A percentile compares a stretch with the other conserved stretches of the same genome.
Conservation (phyloP, 2,797 vertebrate species). For the Aulostomus chinensis region DNA sequence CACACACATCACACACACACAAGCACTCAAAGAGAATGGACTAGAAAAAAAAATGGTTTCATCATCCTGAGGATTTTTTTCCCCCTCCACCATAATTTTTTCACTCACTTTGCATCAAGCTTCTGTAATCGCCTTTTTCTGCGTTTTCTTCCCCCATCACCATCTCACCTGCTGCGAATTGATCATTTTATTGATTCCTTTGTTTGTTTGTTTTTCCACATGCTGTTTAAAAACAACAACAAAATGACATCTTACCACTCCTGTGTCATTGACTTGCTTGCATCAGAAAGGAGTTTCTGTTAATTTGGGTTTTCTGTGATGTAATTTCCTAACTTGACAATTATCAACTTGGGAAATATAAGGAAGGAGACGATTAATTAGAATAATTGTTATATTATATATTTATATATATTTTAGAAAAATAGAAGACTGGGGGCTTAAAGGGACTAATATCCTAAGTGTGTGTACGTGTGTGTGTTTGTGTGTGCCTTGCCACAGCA, state of each 20-base stretch:
- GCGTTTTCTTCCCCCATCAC: slow-evolving; percentile 1
- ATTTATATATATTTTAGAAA: slow-evolving; percentile 25
- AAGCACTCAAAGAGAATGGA: slow-evolving; percentile 71
- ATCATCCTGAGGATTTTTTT: slow-evolving; percentile 49
- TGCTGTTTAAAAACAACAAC: slow-evolving; percentile 20
- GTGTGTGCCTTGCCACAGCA: slow-evolving; percentile 31
- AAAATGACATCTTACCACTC: slow-evolving; percentile 33
- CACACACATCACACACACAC: slow-evolving; percentile 72
- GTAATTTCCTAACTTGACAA: slow-evolving; percentile 23
- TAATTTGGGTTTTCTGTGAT: slow-evolving; percentile 37
- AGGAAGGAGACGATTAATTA: slow-evolving; percentile 21
- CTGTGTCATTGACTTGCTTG: slow-evolving; percentile 33
- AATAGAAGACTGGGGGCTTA: slow-evolving; percentile 7
- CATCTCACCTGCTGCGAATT: slow-evolving; percentile 19
- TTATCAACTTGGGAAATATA: slow-evolving; percentile 14
- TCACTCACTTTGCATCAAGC: slow-evolving; percentile 35
- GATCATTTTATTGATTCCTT: slow-evolving; percentile 52
- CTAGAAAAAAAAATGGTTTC: slow-evolving; percentile 45
- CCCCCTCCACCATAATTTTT: slow-evolving; percentile 27
- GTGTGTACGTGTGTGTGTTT: slow-evolving; percentile 26
- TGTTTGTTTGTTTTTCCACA: slow-evolving; percentile 29
- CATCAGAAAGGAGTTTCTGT: slow-evolving; percentile 36
- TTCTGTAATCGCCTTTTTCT: slow-evolving; percentile 24
- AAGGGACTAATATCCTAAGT: slow-evolving; percentile 24
- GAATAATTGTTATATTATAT: too few relatives aligned